Base-by-base conservation (phyloP, 1,140 invertebrate species). In the Lysiphlebus fabarum region DNA sequence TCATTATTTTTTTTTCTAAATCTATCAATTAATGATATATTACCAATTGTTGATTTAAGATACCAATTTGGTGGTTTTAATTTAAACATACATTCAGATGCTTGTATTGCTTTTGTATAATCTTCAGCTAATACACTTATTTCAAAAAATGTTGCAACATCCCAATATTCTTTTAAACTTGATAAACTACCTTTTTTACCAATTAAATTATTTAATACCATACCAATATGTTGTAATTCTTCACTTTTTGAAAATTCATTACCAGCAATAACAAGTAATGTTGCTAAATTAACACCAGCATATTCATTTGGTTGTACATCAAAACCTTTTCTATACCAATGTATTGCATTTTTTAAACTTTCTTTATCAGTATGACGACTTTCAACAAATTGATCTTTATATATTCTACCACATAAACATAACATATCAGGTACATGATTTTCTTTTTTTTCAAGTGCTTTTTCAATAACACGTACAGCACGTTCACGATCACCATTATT, bases 111-210 rank as follows among this genome's bases (percentile, higher is more conserved):
- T 80, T 99, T 99, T 5, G 88, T 83, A 79, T 98, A 99, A 77
- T 99, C 94, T 78, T 98, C 93, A 11, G 96, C 96, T 11, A 99
- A 79, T 1, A 99, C 96, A 56, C 93, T 95, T 57, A 99, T 98
- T 80, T 99, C 98, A 79, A 99, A 99, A 80, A 98, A 99, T 1
- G 96, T 99, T 0, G 98, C 98, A 7, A 99, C 95, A 80, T 98
- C 96, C 98, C 98, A 99, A 73, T 99, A 99, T 71, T 99, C 96
- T 67, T 90, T 91, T 4, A 99, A 78, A 14, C 91, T 93, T 0
- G 88, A 87, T 12, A 99, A 76, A 73, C 92, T 96, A 17, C 97
- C 97, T 78, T 99, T 99, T 71, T 96, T 93, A 0, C 98, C 97
- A 72, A 99, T 98, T 45, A 99, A 82, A 82, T 97, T 97, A 77